These are phyloP conservation scores for Sapajus apella DNA, from an alignment of 2,113 vertebrate genomes.

Conservation along the genomic window DNA sequence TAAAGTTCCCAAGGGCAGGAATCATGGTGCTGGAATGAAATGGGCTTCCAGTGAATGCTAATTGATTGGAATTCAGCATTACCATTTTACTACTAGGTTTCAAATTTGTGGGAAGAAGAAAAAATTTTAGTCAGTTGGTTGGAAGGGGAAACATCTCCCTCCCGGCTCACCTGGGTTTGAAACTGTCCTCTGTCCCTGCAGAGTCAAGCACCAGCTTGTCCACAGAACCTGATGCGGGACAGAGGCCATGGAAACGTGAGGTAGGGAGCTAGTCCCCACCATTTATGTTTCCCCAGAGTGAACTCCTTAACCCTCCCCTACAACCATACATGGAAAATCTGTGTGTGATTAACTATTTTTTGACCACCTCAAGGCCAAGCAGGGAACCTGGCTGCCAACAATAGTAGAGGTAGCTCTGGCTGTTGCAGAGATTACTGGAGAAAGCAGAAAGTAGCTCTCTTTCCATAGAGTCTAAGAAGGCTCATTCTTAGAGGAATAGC, in stretches of 20 bases:
- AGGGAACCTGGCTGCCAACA: neutral
- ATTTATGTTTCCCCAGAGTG: neutral
- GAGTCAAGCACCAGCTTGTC: neutral
- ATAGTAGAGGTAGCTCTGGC: neutral
- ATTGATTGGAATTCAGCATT: neutral
- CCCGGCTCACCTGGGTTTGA: neutral
- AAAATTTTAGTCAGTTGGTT: neutral
- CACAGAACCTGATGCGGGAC: neutral
- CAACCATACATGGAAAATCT: neutral
- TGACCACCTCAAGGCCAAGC: neutral
- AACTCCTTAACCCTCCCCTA: neutral
- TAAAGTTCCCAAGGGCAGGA: neutral
- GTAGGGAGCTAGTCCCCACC: neutral
- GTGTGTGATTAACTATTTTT: neutral
- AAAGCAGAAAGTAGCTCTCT: neutral
- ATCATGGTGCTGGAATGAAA: constrained; percentile 18
- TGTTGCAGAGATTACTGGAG: neutral
- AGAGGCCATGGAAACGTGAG: neutral
- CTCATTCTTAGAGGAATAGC: neutral
- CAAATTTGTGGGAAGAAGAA: neutral
- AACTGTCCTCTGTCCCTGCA: neutral
- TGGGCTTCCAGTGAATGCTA: neutral
- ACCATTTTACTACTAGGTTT: neutral
- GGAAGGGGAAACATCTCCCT: neutral
- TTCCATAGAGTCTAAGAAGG: neutral